These are phyloP conservation scores for Melitaea cinxia DNA, from an alignment of 1,140 invertebrate species.

Conservation along the genomic window DNA sequence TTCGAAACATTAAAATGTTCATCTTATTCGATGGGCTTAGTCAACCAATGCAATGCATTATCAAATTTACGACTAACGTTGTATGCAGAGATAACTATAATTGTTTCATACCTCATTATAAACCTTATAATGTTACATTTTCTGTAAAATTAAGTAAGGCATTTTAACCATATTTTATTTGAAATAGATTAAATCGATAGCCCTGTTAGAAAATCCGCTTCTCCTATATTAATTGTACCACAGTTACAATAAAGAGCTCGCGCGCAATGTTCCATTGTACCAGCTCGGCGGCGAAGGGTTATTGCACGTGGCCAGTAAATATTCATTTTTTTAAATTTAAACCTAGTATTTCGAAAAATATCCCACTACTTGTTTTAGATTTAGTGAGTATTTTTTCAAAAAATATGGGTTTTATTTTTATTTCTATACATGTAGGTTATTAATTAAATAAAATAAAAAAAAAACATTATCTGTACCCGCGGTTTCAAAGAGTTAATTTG, in stretches of 20 bases:
- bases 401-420: not conserved
- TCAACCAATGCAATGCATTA: no score
- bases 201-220: slow-evolving; percentile 6
- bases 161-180: no score
- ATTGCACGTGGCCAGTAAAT: slow-evolving; percentile 45
- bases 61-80: no score
- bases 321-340: slow-evolving; percentile 45
- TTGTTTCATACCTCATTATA: no score
- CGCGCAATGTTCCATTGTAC: slow-evolving; percentile 40
- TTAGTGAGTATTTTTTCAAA: not conserved
- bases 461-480: no score
- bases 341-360: slow-evolving; percentile 21
- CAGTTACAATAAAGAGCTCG: slow-evolving; percentile 34
- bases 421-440: not conserved
- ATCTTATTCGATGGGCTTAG: no score
- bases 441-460: no score
- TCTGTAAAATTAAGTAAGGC: no score
- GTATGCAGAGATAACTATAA: no score
- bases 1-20: no score
- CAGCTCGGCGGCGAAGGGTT: slow-evolving; percentile 30
- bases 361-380: slow-evolving; percentile 21
- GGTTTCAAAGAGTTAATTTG: no score
- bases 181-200: not conserved
- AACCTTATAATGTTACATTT: no score
- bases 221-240: slow-evolving; percentile 18